phyloP scores from a whole-genome alignment of 2,888 invertebrate species.

The Euclidia mi region DNA sequence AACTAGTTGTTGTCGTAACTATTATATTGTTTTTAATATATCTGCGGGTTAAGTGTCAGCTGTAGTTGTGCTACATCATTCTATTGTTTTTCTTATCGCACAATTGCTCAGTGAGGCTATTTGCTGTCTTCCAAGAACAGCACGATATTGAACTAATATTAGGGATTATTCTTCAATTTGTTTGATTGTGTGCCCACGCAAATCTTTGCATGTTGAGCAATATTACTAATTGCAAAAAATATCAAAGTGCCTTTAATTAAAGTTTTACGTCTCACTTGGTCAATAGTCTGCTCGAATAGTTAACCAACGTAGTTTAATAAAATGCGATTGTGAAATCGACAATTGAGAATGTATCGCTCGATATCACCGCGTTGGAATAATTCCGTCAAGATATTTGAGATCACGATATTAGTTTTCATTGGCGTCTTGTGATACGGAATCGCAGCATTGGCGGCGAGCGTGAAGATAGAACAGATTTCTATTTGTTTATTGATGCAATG shows the following conservation, averaged over 20 bases:
- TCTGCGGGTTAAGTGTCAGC: slow-evolving; percentile 69
- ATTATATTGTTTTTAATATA: slow-evolving; percentile 60
- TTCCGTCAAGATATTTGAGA: slow-evolving; percentile 73
- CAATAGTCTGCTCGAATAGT: slow-evolving; percentile 23
- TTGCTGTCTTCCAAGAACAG: neutral
- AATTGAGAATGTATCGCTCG: slow-evolving; percentile 37
- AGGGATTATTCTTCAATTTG: slow-evolving; percentile 6
- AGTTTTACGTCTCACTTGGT: slow-evolving; percentile 15
- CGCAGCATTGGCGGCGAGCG: slow-evolving; percentile 62
- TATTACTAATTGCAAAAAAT: slow-evolving; percentile 25
- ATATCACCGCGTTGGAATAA: slow-evolving; percentile 49
- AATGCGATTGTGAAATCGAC: slow-evolving; percentile 53
- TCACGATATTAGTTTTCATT: slow-evolving; percentile 79
- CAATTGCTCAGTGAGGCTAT: neutral
- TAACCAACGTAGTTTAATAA: slow-evolving; percentile 24
- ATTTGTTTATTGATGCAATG: slow-evolving; percentile 74
- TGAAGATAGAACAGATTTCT: slow-evolving; percentile 78
- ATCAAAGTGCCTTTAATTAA: slow-evolving; percentile 19
- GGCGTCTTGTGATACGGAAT: slow-evolving; percentile 69
- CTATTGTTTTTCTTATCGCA: slow-evolving; percentile 47
- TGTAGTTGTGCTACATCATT: slow-evolving; percentile 39
- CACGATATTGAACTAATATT: slow-evolving; percentile 1
- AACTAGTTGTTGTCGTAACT: slow-evolving; percentile 42
- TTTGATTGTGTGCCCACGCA: slow-evolving; percentile 9
- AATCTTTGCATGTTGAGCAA: slow-evolving; percentile 8